Evolutionary conservation across 2,113 vertebrate genomes (phyloP).

Genomic region (Sander vitreus): DNA sequence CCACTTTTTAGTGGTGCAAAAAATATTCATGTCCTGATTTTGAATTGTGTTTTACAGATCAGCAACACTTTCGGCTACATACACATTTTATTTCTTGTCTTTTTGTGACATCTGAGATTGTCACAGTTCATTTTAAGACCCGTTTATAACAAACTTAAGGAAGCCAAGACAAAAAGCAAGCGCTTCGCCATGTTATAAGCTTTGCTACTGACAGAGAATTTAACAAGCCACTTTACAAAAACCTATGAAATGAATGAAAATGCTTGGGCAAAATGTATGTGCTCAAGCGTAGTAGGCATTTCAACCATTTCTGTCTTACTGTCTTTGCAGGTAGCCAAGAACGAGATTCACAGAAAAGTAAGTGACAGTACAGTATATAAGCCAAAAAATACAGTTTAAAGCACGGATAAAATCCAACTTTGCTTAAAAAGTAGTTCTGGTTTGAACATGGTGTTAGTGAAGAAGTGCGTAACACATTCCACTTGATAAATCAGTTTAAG

Average conservation of each 20-base stretch:
- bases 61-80: neutral
- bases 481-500: neutral
- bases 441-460: neutral
- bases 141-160: neutral
- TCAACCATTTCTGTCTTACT: neutral
- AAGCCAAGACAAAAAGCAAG: neutral
- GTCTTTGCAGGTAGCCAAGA: constrained; percentile 77
- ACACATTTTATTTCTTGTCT: neutral
- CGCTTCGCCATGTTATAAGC: neutral
- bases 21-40: neutral
- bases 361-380: constrained; percentile 31
- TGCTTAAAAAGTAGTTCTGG: too few species aligned
- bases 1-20: neutral
- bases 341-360: constrained; percentile 80
- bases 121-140: neutral
- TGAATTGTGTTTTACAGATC: neutral
- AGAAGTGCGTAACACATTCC: neutral
- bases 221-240: neutral
- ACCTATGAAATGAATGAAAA: neutral
- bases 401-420: neutral
- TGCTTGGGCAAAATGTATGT: too few species aligned
- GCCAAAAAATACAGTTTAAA: neutral
- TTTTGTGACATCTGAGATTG: neutral
- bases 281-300: too few species aligned
- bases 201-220: neutral